These are phyloP conservation scores for Nomada ruficornis DNA, from an alignment of 2,888 invertebrate genomes.

Conservation along the genomic window DNA sequence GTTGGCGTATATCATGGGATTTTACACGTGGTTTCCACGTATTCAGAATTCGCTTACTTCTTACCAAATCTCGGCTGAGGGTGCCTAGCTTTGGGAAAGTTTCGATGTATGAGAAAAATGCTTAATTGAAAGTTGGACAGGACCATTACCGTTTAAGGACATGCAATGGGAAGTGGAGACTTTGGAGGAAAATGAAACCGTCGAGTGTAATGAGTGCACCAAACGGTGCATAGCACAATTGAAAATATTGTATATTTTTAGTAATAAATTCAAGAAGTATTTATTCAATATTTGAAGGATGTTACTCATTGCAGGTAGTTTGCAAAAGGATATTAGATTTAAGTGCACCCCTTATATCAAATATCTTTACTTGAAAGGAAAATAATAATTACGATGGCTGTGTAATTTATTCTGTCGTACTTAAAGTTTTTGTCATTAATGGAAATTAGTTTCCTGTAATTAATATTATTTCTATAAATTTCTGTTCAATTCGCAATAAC, in stretches of 20 bases:
- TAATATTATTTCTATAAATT: neutral
- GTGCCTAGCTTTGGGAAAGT: slow-evolving; percentile 41
- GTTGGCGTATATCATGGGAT: slow-evolving; percentile 78
- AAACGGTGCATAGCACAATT: neutral
- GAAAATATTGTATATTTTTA: neutral
- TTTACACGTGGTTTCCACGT: slow-evolving; percentile 76
- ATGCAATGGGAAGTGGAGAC: neutral
- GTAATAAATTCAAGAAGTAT: neutral
- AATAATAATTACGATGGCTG: too few relatives aligned
- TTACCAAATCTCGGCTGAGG: slow-evolving; percentile 47
- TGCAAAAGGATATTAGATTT: too few relatives aligned
- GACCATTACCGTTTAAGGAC: neutral
- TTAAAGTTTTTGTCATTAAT: too few relatives aligned
- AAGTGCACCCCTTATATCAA: too few relatives aligned
- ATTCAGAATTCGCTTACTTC: slow-evolving; percentile 55
- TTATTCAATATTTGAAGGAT: too few relatives aligned
- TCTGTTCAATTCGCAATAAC: neutral
- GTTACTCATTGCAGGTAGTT: too few relatives aligned
- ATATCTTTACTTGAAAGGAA: too few relatives aligned
- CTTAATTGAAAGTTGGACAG: neutral
- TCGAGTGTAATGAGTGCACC: too few relatives aligned
- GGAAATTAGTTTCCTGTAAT: too few relatives aligned
- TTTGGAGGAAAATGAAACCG: neutral
- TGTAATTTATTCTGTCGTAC: too few relatives aligned
- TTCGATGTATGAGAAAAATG: slow-evolving; percentile 4